Base-by-base conservation (phyloP, 2,888 invertebrate species). In the Polymixis flavicincta region DNA sequence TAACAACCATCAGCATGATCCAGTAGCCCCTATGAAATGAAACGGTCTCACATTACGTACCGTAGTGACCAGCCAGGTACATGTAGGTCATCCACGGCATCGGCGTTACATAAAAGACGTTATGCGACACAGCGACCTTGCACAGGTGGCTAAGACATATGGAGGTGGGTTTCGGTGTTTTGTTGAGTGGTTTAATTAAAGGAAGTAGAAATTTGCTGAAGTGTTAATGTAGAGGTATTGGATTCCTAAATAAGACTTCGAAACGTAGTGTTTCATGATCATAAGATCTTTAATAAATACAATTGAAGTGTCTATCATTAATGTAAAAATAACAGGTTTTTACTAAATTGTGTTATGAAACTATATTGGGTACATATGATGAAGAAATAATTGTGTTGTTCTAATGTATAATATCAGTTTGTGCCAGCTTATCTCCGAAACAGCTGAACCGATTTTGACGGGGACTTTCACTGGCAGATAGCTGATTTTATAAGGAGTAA, bases 21-120 rank as follows among this genome's bases (percentile, higher is more conserved):
- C n/a, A 9, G 14, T 37, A n/a, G 50, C 65, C 64, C 60, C 68
- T 42, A 70, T 69, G n/a, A 81, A 37, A 70, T 69, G 19, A 81
- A 37, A 68, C 37, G 37, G 76, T 45, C 28, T 63, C 54, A 32
- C 13, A 70, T 67, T 50, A 55, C 55, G 45, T n/a, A 61, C 50
- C 48, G 65, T 9, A 55, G 48, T 32, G 22, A 32, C 17, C 50
- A 66, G 17, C 7, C 42, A 71, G 55, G 37, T 54, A 69, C n/a
- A 84, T 71, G 69, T 83, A 67, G 83, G 81, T 83, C 84, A 69
- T 13, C 63, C 65, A 50, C 45, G 60, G 54, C 37, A 55, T 71
- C 32, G 52, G 48, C 11, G n/a, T 76, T 76, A 76, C 76, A 68
- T 74, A 83, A 83, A 69, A 11, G 14, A 13, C 50, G 32, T 63